Evolutionary conservation across 2,797 vertebrate genomes (phyloP), one percentile per base, ranked within the genome.

Genomic region (Phataginus tetradactyla): DNA sequence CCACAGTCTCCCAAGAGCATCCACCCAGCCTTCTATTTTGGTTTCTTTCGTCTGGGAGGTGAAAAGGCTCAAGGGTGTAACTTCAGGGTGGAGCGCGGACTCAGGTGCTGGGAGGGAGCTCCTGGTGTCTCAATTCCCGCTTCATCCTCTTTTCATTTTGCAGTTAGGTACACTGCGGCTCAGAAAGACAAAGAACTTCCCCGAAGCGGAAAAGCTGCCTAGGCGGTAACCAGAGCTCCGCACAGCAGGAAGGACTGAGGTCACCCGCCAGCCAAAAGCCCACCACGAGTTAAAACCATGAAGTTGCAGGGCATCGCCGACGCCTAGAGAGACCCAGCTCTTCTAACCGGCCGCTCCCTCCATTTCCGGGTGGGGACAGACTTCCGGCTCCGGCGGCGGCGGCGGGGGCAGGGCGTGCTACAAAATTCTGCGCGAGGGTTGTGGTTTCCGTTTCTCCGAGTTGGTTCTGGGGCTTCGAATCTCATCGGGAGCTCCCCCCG

Each of bases 331-430:
- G 66, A 49, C 86, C 53, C 25, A 7, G 10, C 39, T 13, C 17
- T 3, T 8, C 32, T 6, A 20, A 5, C 12, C 17, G 3, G 14
- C 6, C 21, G 5, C 4, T 15, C 7, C 29, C 63, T 21, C 61
- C 61, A 34, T 25, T 61, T 96, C 95, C 97, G 94, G 78, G 20
- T 0, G 13, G 17, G 29, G 25, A 5, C 4, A 1, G 18, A n/a
- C 27, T 96, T 96, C 93, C 90, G 95, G n/a, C 93, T 94, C 95
- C 95, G 90, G 81, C 3, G 10, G 9, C 1, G 68, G 34, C 45
- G 9, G 9, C 10, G 45, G 45, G 45, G 45, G 45, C 45, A 45
- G 45, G 9, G 45, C 4, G 45, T 45, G 7, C 32, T 29, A 23
- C 75, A 53, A 71, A 80, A 1, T 10, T 57, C 5, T 0, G 80